A percentile compares a stretch with the other conserved stretches of the same genome.
phyloP scores from a whole-genome alignment of 2,113 vertebrate genomes.

The Amia ocellicauda region DNA sequence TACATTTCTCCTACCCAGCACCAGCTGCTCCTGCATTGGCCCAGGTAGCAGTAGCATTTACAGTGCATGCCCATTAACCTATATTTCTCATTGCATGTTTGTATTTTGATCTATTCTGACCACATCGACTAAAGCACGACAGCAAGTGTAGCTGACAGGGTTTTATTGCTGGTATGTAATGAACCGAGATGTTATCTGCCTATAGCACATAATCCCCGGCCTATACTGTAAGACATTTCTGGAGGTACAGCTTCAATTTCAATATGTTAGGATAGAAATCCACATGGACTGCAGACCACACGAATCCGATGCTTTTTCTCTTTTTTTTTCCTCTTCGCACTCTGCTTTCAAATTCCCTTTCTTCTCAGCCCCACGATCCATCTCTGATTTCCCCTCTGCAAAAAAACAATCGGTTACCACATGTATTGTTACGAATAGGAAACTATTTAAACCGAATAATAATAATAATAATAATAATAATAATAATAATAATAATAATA shows the following conservation, averaged over 20 bases:
- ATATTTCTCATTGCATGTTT: constrained; percentile 36
- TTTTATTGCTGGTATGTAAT: constrained; percentile 61
- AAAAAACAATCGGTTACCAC: neutral
- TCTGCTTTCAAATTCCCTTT: constrained; percentile 19
- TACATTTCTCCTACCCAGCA: no score
- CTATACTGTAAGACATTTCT: constrained; percentile 40
- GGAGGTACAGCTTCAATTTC: constrained; percentile 69
- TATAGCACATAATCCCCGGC: constrained; percentile 59
- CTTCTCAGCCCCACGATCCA: neutral
- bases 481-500: no score
- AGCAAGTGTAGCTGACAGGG: constrained; percentile 26
- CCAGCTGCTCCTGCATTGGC: constrained; percentile 53
- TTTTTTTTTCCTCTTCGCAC: constrained; percentile 29
- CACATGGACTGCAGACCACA: constrained; percentile 38
- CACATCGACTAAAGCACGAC: constrained; percentile 36
- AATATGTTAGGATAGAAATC: constrained; percentile 32
- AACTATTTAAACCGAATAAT: no score
- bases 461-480: no score
- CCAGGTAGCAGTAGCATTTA: constrained; percentile 56
- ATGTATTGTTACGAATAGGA: no score
- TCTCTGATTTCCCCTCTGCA: neutral
- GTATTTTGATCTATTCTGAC: constrained; percentile 40
- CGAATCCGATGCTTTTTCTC: constrained; percentile 33
- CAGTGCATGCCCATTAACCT: constrained; percentile 30
- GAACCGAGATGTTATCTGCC: constrained; percentile 66